These are phyloP conservation scores for Spinus pinus DNA, from an alignment of 2,797 vertebrate genomes.

Conservation along the genomic window DNA sequence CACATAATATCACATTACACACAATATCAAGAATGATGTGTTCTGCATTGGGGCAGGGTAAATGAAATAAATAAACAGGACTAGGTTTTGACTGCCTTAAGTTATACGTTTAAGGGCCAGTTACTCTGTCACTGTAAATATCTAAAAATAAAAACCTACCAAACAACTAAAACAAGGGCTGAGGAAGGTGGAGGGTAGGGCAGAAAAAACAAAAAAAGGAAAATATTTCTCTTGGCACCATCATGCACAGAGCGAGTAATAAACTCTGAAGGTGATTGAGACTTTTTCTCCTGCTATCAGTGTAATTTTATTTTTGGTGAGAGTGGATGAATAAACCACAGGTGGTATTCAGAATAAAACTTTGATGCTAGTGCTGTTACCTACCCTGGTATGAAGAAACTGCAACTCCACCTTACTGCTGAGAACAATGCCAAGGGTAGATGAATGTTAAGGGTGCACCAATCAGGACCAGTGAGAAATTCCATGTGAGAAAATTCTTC, in stretches of 20 bases:
- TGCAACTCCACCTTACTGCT: not conserved
- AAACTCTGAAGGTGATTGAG: not conserved
- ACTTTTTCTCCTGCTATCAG: not conserved
- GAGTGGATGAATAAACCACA: not conserved
- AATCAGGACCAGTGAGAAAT: not conserved
- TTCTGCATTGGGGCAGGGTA: not conserved
- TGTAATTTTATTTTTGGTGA: not conserved
- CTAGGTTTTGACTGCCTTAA: not conserved
- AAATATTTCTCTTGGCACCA: not conserved
- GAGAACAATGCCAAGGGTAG: not conserved
- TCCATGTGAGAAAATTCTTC: not conserved
- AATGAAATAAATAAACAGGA: not conserved
- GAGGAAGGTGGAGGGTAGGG: not conserved
- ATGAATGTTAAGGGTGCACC: not conserved
- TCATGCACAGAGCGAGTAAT: not conserved
- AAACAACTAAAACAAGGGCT: not conserved
- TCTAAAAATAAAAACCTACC: not conserved
- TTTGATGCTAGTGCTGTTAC: not conserved
- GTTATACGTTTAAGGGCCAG: not conserved
- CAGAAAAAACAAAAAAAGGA: no score
- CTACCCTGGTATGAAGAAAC: not conserved
- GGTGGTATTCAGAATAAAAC: not conserved
- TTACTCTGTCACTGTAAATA: not conserved
- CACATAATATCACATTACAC: not conserved
- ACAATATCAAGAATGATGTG: not conserved